Evolutionary conservation across 2,113 vertebrate genomes (phyloP).

Genomic region (Pungitius pungitius): DNA sequence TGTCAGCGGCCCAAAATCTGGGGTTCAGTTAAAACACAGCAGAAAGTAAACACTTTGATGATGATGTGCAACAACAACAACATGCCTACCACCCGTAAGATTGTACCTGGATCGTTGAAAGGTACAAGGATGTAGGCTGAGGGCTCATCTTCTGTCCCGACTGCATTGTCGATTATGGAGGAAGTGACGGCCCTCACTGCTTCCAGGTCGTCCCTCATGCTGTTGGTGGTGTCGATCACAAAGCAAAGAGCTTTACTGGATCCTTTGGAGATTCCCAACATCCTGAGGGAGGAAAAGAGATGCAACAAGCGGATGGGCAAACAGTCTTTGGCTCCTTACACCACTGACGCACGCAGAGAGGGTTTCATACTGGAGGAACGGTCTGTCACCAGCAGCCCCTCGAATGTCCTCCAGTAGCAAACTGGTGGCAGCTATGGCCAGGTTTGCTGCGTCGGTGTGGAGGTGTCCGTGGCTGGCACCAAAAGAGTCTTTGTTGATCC

Average conservation of each 20-base stretch:
- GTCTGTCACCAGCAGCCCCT: constrained; percentile 53
- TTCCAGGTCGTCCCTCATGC: constrained; percentile 69
- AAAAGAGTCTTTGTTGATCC: constrained; percentile 75
- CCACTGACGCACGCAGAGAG: background rate
- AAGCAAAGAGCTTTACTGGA: constrained; percentile 69
- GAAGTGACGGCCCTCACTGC: constrained; percentile 45
- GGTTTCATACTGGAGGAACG: constrained; percentile 63
- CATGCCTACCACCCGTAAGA: background rate
- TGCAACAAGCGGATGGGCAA: background rate
- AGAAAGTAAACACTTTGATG: background rate
- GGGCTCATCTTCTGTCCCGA: constrained; percentile 53
- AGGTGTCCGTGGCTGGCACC: constrained; percentile 58
- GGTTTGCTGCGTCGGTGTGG: constrained; percentile 54
- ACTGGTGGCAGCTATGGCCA: constrained; percentile 67
- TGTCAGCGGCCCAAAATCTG: constrained; percentile 59
- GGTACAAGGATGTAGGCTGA: constrained; percentile 70
- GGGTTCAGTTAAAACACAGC: background rate
- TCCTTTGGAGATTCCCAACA: constrained; percentile 67
- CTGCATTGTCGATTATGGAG: constrained; percentile 53
- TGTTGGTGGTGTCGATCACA: constrained; percentile 72
- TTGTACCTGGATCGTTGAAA: constrained; percentile 74
- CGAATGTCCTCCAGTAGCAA: constrained; percentile 68
- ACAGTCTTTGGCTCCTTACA: background rate
- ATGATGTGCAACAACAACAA: background rate
- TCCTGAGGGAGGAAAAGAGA: constrained; percentile 44